Evolutionary conservation across 2,113 vertebrate genomes (phyloP).

Genomic region (Nycticorax nycticorax): DNA sequence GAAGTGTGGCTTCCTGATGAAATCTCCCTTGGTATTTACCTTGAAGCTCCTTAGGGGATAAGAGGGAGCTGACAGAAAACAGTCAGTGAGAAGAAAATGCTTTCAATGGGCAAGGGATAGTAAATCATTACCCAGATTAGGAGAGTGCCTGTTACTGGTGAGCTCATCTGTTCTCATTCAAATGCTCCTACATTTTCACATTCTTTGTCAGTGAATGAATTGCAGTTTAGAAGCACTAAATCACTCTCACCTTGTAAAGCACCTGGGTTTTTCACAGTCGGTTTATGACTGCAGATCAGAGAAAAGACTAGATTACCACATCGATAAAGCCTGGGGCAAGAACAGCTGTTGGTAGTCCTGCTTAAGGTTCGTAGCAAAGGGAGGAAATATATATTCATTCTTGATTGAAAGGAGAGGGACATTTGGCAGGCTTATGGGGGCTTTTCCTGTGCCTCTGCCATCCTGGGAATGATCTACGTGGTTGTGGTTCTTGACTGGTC

Average conservation of each 20-base stretch:
- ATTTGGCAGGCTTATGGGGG: neutral
- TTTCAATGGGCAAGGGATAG: neutral
- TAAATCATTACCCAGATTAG: neutral
- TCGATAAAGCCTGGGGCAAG: neutral
- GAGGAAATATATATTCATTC: neutral
- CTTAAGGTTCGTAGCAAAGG: neutral
- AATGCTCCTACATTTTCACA: neutral
- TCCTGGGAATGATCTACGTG: accelerated
- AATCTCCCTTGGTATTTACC: neutral
- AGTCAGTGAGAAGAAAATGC: neutral
- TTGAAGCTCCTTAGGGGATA: neutral
- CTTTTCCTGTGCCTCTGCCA: neutral
- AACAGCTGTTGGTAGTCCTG: neutral
- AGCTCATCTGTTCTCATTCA: constrained; percentile 12
- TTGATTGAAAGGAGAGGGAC: neutral
- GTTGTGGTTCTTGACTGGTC: neutral
- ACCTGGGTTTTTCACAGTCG: neutral
- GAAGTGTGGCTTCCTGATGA: neutral
- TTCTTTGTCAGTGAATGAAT: neutral
- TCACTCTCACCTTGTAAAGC: neutral
- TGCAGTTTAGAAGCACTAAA: neutral
- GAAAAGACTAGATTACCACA: neutral
- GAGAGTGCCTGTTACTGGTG: neutral
- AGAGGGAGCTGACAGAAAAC: neutral
- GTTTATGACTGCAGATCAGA: neutral